A percentile compares a stretch with the other conserved stretches of the same genome.
Evolutionary conservation across 1,140 invertebrate species (phyloP).

Genomic region (Drosophila tsacasi): DNA sequence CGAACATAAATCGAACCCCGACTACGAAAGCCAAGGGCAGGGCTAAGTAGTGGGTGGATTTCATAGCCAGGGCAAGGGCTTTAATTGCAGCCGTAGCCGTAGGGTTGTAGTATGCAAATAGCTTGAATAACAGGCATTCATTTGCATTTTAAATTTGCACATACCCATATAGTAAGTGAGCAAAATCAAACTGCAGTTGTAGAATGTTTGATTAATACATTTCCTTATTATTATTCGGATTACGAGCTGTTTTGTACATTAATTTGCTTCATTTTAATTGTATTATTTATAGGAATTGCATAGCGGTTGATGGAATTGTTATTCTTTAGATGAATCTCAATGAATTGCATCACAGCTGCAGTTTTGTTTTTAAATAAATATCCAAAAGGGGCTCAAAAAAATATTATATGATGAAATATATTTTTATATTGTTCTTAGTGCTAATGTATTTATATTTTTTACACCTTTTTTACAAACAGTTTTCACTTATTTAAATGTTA

Average conservation of each 20-base stretch:
- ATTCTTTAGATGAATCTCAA: neutral
- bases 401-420: neutral
- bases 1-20: constrained; percentile 26
- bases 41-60: constrained; percentile 18
- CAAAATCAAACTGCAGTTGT: constrained; percentile 28
- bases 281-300: constrained; percentile 12
- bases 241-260: constrained; percentile 20
- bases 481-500: neutral
- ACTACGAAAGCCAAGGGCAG: constrained; percentile 28
- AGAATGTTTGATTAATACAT: constrained; percentile 26
- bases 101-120: constrained; percentile 31
- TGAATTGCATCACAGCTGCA: neutral
- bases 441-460: neutral
- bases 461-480: no score
- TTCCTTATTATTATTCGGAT: constrained; percentile 1
- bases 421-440: neutral
- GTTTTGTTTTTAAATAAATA: no score
- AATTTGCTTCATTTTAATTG: neutral
- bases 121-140: constrained; percentile 21
- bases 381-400: neutral
- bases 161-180: constrained; percentile 4
- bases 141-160: constrained; percentile 51
- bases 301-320: neutral
- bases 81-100: constrained; percentile 7
- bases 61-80: neutral